Conservation (phyloP, 2,113 vertebrate genomes). For the Shinisaurus crocodilurus region DNA sequence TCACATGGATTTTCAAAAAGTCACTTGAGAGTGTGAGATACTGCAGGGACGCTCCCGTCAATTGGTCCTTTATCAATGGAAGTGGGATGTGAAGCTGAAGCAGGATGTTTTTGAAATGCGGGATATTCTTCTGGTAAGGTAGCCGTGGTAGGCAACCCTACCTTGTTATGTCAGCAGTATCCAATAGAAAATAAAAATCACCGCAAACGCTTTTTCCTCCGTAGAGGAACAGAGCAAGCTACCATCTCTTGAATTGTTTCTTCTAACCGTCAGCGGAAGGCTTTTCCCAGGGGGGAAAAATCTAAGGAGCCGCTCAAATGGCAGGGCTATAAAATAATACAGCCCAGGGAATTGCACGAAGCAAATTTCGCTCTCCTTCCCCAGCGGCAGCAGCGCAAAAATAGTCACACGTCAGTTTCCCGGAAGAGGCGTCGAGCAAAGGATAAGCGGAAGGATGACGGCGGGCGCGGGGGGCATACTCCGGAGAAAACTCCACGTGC, state of each 20-base stretch:
- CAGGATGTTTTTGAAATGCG: too few relatives aligned
- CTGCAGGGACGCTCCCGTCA: too few relatives aligned
- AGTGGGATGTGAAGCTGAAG: too few relatives aligned
- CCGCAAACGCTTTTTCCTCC: neutral
- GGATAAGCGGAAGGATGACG: neutral
- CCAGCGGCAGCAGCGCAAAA: neutral
- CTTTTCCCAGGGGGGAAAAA: neutral
- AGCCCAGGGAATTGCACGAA: neutral
- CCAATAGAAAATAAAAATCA: neutral
- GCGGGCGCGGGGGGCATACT: neutral
- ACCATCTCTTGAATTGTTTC: neutral
- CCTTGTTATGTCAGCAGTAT: too few relatives aligned
- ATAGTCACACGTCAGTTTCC: neutral
- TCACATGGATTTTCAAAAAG: too few relatives aligned
- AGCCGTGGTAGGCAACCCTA: too few relatives aligned
- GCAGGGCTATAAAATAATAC: neutral
- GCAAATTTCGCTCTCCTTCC: neutral
- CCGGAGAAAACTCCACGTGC: neutral
- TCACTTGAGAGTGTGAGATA: too few relatives aligned
- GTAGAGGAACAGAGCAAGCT: neutral
- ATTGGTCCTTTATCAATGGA: too few relatives aligned
- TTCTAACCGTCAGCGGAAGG: neutral
- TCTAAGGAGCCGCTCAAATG: neutral
- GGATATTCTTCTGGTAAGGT: too few relatives aligned
- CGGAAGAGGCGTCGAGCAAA: neutral